phyloP scores from a whole-genome alignment of 2,113 vertebrate genomes.

The Serilophus lunatus region DNA sequence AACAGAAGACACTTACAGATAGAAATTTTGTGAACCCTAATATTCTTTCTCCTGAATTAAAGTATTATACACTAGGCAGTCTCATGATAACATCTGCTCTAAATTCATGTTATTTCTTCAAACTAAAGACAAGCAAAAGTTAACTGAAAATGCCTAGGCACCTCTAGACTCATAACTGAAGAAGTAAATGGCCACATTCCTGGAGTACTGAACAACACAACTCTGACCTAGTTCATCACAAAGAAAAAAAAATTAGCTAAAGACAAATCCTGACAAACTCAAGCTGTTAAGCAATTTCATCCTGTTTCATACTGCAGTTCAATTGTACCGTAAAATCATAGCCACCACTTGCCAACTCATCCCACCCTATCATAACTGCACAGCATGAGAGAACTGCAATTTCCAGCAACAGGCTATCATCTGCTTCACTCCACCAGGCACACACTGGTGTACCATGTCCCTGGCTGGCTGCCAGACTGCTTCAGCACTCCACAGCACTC shows the following conservation, averaged over 20 bases:
- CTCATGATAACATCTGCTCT: background rate
- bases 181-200: background rate
- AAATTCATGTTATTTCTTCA: background rate
- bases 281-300: slow-evolving; percentile 43
- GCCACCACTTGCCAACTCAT: slow-evolving; percentile 37
- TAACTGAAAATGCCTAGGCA: background rate
- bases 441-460: background rate
- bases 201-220: background rate
- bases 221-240: background rate
- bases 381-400: background rate
- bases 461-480: background rate
- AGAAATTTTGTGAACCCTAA: background rate
- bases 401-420: slow-evolving; percentile 17
- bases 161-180: background rate
- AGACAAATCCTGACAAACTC: slow-evolving; percentile 23
- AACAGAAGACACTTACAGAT: background rate
- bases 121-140: background rate
- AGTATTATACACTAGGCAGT: background rate
- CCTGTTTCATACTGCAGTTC: background rate
- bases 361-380: slow-evolving; percentile 20
- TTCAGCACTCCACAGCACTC: background rate
- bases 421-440: slow-evolving; percentile 29
- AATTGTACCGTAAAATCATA: slow-evolving; percentile 44
- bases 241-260: slow-evolving; percentile 7
- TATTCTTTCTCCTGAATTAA: background rate